A percentile compares a stretch with the other conserved stretches of the same genome.
Evolutionary conservation across 2,797 vertebrate genomes (phyloP).

Genomic region (Phrynocephalus vlangalii): DNA sequence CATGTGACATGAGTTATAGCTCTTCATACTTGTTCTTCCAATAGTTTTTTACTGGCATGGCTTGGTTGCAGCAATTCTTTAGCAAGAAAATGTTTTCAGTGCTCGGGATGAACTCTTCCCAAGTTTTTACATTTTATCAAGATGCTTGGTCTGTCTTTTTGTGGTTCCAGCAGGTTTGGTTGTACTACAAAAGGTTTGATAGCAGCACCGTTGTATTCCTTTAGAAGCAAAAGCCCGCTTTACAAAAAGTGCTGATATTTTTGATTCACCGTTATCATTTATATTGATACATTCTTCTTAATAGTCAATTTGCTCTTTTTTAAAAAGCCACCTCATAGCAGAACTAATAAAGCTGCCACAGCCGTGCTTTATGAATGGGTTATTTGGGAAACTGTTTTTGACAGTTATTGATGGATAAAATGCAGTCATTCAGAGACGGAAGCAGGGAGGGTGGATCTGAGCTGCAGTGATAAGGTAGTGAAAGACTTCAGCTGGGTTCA

Average conservation of each 20-base stretch:
- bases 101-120: background rate
- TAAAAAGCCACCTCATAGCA: slow-evolving; percentile 43
- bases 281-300: slow-evolving; percentile 59
- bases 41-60: background rate
- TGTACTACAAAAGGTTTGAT: background rate
- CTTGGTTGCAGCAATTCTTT: background rate
- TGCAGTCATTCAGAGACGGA: slow-evolving; percentile 26
- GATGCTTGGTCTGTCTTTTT: background rate
- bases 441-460: slow-evolving; percentile 33
- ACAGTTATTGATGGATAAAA: slow-evolving; percentile 34
- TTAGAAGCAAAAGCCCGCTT: slow-evolving; percentile 12
- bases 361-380: slow-evolving; percentile 27
- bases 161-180: background rate
- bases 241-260: slow-evolving; percentile 30
- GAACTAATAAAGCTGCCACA: slow-evolving; percentile 39
- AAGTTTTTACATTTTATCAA: background rate
- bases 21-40: background rate
- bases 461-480: slow-evolving; percentile 25
- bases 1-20: background rate
- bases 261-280: slow-evolving; percentile 51
- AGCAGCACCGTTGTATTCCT: background rate
- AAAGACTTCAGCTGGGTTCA: slow-evolving; percentile 33
- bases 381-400: slow-evolving; percentile 57
- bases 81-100: background rate
- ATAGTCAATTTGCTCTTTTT: slow-evolving; percentile 63